Conservation (phyloP, 2,113 vertebrate genomes). For the Alces alces region DNA sequence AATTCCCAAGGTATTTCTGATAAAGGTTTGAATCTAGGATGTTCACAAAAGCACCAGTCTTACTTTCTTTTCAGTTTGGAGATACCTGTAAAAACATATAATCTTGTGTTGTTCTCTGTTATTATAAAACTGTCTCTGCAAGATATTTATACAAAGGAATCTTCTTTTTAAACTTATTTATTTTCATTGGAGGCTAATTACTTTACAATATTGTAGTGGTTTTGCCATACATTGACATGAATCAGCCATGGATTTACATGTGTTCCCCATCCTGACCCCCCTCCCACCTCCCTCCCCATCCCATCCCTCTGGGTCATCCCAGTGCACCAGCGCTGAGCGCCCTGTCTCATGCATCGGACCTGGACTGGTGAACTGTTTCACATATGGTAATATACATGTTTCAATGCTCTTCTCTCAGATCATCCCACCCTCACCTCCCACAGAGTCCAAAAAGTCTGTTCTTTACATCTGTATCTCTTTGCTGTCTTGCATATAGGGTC, state of each 20-base stretch:
- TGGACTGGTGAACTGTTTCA: neutral
- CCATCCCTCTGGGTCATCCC: neutral
- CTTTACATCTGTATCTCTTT: neutral
- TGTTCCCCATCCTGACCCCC: neutral
- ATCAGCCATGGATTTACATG: neutral
- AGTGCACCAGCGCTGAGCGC: neutral
- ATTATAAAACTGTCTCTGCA: neutral
- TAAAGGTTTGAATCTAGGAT: neutral
- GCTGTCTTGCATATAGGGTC: neutral
- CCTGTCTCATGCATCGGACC: neutral
- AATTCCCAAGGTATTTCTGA: neutral
- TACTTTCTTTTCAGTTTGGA: neutral
- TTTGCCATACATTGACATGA: neutral
- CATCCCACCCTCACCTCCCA: neutral
- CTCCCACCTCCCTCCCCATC: neutral
- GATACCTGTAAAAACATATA: neutral
- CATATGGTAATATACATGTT: neutral
- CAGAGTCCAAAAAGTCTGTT: neutral
- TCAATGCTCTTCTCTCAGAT: neutral
- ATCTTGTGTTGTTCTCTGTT: neutral
- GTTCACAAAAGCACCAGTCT: neutral
- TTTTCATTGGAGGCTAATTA: neutral
- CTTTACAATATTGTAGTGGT: neutral
- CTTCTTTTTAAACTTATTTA: neutral
- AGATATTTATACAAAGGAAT: neutral